Evolutionary conservation across 2,113 vertebrate species (phyloP), one percentile per base, ranked within the genome.

Genomic region (Ibidorhyncha struthersii): DNA sequence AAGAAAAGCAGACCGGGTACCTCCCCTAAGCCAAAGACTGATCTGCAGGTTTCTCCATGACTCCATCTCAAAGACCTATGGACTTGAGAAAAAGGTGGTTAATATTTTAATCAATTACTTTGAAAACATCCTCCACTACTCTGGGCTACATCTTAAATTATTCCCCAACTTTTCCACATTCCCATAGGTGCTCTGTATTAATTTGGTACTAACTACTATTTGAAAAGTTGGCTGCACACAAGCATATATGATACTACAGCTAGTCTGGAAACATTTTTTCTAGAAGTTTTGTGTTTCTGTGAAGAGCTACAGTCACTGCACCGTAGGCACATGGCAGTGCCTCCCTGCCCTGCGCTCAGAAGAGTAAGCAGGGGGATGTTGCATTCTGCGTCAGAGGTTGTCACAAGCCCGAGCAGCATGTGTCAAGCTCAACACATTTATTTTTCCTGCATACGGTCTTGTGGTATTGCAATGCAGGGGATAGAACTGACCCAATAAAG

Each of bases 391-490:
- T 7, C n/a, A 36, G 14, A 6, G 2, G 27, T 12, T 53, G 32
- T 4, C 62, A n/a, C 19, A 23, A 30, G 29, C 27, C 62, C 17
- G 45, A 53, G 58, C 36, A 55, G 9, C 0, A 0, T 4, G 5
- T 0, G 0, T 6, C 59, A 36, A 41, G 7, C 15, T 59, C 55
- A n/a, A 22, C 6, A 6, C 4, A 0, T 80, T 65, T 17, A 32
- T 22, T 8, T 8, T 4, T 65, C 25, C 61, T 41, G 25, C 19
- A 0, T 14, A 11, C 19, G 23, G 23, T 8, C 20, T 38, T 12
- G 25, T 9, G 15, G 15, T 25, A 40, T 43, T 63, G 49, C 59
- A 59, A 36, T 3, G 6, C 32, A n/a, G 38, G 32, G 34, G 6
- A 38, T 3, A 12, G 56, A 40, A 3, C 10, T 65, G 73, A 30